Evolutionary conservation across 2,797 vertebrate species (phyloP).

Genomic region (Dendrocincla tyrannina): DNA sequence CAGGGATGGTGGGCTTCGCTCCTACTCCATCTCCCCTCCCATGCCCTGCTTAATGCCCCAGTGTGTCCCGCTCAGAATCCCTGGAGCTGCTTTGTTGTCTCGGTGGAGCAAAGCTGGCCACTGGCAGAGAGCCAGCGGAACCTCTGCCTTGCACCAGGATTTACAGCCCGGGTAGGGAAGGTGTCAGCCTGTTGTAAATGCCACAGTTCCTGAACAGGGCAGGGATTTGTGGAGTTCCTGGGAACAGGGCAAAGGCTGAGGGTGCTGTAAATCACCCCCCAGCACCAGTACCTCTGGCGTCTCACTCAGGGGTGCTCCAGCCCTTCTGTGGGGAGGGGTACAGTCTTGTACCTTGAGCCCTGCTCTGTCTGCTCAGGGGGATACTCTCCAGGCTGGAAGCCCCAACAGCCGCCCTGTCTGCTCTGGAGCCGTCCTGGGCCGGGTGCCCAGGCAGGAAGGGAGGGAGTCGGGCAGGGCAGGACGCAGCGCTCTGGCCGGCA

Average conservation of each 20-base stretch:
- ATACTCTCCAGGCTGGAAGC: background rate
- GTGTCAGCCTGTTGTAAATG: background rate
- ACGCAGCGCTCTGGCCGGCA: background rate
- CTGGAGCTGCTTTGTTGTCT: fast-evolving
- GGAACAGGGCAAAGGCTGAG: background rate
- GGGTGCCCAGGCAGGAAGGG: constrained; percentile 50
- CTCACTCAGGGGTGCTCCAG: background rate
- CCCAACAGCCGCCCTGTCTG: background rate
- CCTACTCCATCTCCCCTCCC: background rate
- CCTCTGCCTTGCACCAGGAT: background rate
- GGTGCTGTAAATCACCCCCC: background rate
- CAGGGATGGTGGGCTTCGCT: background rate
- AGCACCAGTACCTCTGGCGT: background rate
- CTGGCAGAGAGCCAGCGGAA: background rate
- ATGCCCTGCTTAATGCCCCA: background rate
- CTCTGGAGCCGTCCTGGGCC: background rate
- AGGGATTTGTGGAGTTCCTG: background rate
- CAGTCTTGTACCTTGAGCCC: background rate
- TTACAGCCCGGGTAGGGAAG: background rate
- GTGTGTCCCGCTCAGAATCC: background rate
- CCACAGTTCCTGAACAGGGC: fast-evolving
- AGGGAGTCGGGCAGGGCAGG: constrained; percentile 47
- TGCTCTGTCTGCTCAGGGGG: background rate
- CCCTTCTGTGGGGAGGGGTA: background rate
- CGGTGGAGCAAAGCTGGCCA: background rate